Evolutionary conservation across 2,113 vertebrate species (phyloP), one percentile per base, ranked within the genome.

Genomic region (Pomatostomus ruficeps): DNA sequence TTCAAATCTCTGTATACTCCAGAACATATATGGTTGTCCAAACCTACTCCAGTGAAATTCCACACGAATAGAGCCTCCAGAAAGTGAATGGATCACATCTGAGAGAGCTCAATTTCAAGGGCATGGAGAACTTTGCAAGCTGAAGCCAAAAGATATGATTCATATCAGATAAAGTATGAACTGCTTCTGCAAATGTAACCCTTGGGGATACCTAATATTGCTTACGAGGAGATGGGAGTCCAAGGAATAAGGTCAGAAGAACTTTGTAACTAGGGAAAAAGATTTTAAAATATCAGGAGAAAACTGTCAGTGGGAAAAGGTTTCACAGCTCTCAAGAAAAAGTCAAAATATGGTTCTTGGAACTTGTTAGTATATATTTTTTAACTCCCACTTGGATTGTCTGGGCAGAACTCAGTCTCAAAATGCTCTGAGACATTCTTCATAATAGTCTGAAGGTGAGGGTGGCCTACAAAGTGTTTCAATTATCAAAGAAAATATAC

Each of bases 131-230:
- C 22, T 74, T 79, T 12, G 8, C 38, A n/a, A 43, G 45, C 8
- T 85, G 74, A 91, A 95, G 57, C 62, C 45, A 82, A 89, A 88
- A 95, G 54, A 75, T 92, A 61, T 68, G 57, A 91, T 82, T 87
- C 48, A 72, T 89, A 72, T 67, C 38, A 85, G 71, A 73, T 78
- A 74, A 87, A 87, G 72, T 58, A 87, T 42, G 26, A 52, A 71
- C 35, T 84, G 85, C 73, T 96, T 95, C 91, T 79, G 82, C 88
- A 95, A 97, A 88, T 87, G 21, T 78, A 95, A 92, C 65, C 28
- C 67, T 92, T 54, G 87, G 35, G 72, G 55, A 40, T 90, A 83
- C 59, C 38, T 83, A 33, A 85, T 73, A 79, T 31, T 79, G n/a
- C 38, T 62, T 88, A 33, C 25, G 51, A 88, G 33, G 25, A 90